Percentiles rank a stretch among this genome's conserved stretches.
These are phyloP conservation scores for Eudemis profundana DNA, from an alignment of 2,888 invertebrate genomes.

Conservation along the genomic window DNA sequence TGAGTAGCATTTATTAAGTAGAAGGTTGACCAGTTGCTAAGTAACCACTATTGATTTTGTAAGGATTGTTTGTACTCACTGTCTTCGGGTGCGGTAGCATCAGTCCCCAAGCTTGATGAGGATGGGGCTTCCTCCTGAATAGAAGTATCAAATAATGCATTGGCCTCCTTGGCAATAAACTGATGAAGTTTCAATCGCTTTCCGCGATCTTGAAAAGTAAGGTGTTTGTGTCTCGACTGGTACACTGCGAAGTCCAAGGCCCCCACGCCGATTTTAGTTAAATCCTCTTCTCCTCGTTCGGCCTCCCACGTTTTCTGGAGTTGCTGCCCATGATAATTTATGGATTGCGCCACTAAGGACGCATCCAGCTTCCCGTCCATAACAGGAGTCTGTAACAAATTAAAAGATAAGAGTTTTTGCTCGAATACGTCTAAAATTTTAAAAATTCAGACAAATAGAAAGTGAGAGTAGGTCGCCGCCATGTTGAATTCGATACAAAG, in stretches of 20 bases:
- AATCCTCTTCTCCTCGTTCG: conserved; percentile 91
- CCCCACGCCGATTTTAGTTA: conserved; percentile 86
- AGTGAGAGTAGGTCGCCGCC: conserved; percentile 40
- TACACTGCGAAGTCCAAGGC: conserved; percentile 90
- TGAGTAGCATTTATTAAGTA: neutral
- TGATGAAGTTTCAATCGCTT: conserved; percentile 94
- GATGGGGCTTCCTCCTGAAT: conserved; percentile 78
- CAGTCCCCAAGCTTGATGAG: conserved; percentile 81
- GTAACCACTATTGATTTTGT: conserved; percentile 36
- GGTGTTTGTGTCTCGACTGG: conserved; percentile 91
- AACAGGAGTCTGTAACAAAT: conserved; percentile 35
- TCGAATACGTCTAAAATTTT: conserved; percentile 13
- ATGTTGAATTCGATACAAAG: conserved; percentile 31
- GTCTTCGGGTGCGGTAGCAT: conserved; percentile 82
- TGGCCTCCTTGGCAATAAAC: conserved; percentile 94
- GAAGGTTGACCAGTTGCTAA: conserved; percentile 16
- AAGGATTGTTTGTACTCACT: conserved; percentile 64
- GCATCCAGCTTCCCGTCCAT: conserved; percentile 80
- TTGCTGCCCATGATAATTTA: conserved; percentile 95
- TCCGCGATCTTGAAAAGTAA: conserved; percentile 93
- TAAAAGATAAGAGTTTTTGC: conserved; percentile 45
- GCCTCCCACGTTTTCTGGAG: conserved; percentile 95
- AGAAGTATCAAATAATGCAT: conserved; percentile 88
- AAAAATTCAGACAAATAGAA: conserved; percentile 14
- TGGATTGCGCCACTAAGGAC: conserved; percentile 87